A percentile compares a stretch with the other conserved stretches of the same genome.
Conservation (phyloP, 2,797 vertebrate species). For the Toxotes lorentzi region DNA sequence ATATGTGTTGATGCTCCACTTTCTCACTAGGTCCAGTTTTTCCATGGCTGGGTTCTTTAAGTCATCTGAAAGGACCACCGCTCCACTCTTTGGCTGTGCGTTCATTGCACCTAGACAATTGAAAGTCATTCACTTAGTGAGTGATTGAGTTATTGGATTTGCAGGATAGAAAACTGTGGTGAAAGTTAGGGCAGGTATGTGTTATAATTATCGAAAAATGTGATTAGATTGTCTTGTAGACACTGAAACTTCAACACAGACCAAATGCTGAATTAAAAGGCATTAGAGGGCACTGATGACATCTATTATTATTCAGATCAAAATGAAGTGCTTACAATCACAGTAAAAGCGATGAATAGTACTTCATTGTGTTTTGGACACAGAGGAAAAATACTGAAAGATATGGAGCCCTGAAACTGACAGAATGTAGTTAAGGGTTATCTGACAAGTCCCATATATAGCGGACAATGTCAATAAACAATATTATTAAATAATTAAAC, state of each 20-base stretch:
- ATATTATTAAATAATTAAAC: neutral
- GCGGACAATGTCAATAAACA: neutral
- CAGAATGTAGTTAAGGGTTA: neutral
- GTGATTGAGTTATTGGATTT: slow-evolving; percentile 25
- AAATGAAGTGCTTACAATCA: slow-evolving; percentile 1
- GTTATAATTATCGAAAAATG: slow-evolving; percentile 4
- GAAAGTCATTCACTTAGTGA: slow-evolving; percentile 58
- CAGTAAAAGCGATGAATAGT: slow-evolving; percentile 21
- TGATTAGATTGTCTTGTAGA: slow-evolving; percentile 11
- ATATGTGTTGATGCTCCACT: slow-evolving; percentile 99
- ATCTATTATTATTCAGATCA: slow-evolving; percentile 16
- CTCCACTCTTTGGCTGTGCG: slow-evolving; percentile 83
- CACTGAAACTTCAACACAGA: slow-evolving; percentile 3
- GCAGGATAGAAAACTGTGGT: slow-evolving; percentile 1
- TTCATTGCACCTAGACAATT: slow-evolving; percentile 68
- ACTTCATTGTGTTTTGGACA: slow-evolving; percentile 35
- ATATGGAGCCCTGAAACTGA: slow-evolving; percentile 33
- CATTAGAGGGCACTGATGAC: neutral
- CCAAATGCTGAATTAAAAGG: neutral
- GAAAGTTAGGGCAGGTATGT: neutral
- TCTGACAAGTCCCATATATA: neutral
- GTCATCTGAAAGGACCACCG: slow-evolving; percentile 94
- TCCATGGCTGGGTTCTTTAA: slow-evolving; percentile 96
- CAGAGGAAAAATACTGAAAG: slow-evolving; percentile 38
- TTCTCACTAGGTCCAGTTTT: slow-evolving; percentile 96